Evolutionary conservation across 2,113 vertebrate genomes (phyloP).

Genomic region (Phaetusa simplex): DNA sequence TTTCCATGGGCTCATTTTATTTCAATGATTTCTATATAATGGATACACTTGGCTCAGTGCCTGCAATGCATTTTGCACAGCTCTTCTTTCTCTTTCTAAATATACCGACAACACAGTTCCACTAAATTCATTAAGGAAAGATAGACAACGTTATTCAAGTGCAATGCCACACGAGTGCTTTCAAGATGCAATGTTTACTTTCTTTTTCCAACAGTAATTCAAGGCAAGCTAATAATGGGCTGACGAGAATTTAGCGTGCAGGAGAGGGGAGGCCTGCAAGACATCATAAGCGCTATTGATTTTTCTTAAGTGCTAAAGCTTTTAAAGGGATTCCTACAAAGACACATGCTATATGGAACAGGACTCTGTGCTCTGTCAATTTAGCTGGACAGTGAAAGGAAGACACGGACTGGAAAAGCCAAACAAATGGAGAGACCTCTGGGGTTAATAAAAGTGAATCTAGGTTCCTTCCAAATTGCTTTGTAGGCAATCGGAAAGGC

Average conservation of each 20-base stretch:
- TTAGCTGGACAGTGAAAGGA: conserved; percentile 54
- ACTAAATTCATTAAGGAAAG: conserved; percentile 42
- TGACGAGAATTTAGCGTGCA: conserved; percentile 60
- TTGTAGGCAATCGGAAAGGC: conserved; percentile 51
- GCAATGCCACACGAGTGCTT: background rate
- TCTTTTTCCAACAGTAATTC: conserved; percentile 25
- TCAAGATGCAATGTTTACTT: conserved; percentile 45
- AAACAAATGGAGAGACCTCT: conserved; percentile 59
- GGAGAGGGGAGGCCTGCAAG: conserved; percentile 48
- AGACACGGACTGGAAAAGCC: conserved; percentile 38
- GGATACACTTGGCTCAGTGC: background rate
- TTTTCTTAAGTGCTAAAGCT: conserved; percentile 74
- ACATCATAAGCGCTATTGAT: conserved; percentile 70
- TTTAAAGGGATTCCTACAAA: conserved; percentile 69
- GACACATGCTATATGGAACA: background rate
- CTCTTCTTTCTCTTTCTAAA: background rate
- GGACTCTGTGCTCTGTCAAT: conserved; percentile 41
- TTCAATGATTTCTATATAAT: background rate
- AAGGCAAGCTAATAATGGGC: conserved; percentile 37
- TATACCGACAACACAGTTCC: background rate
- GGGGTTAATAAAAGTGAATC: conserved; percentile 66
- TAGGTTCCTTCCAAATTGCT: conserved; percentile 47
- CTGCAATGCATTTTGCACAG: background rate
- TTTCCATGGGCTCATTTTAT: background rate
- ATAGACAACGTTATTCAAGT: background rate